A percentile compares a stretch with the other conserved stretches of the same genome.
Evolutionary conservation across 2,113 vertebrate genomes (phyloP).

Genomic region (Cebus imitator): DNA sequence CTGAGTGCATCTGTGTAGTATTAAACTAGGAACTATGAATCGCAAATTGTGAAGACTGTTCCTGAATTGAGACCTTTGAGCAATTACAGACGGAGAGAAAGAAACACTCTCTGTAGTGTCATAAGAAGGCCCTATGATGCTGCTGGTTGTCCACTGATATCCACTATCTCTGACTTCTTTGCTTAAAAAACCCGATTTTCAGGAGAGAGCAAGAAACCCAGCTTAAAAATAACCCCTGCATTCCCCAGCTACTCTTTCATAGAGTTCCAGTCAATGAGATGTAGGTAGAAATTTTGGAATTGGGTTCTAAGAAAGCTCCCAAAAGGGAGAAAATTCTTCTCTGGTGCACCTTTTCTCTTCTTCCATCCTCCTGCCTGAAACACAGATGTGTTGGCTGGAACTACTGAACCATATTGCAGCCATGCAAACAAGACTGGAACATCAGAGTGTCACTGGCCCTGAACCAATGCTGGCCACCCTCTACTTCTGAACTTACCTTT

Average conservation of each 20-base stretch:
- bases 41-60: no score
- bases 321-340: not conserved
- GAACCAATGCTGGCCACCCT: not conserved
- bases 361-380: not conserved
- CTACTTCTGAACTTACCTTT: not conserved
- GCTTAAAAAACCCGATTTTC: not conserved
- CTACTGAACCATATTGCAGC: not conserved
- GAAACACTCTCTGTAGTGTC: not conserved
- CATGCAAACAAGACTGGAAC: not conserved
- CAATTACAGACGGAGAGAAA: not conserved
- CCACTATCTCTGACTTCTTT: not conserved
- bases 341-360: not conserved
- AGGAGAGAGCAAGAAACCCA: not conserved
- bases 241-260: not conserved
- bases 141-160: not conserved
- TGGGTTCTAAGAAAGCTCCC: not conserved
- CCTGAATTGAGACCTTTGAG: not conserved
- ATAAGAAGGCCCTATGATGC: not conserved
- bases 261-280: not conserved
- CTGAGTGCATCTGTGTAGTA: not conserved
- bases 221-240: not conserved
- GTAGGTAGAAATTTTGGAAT: not conserved
- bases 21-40: not conserved
- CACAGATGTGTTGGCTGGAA: not conserved
- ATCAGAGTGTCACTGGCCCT: not conserved